phyloP scores from a whole-genome alignment of 2,113 vertebrate species.

The Thomomys bottae region DNA sequence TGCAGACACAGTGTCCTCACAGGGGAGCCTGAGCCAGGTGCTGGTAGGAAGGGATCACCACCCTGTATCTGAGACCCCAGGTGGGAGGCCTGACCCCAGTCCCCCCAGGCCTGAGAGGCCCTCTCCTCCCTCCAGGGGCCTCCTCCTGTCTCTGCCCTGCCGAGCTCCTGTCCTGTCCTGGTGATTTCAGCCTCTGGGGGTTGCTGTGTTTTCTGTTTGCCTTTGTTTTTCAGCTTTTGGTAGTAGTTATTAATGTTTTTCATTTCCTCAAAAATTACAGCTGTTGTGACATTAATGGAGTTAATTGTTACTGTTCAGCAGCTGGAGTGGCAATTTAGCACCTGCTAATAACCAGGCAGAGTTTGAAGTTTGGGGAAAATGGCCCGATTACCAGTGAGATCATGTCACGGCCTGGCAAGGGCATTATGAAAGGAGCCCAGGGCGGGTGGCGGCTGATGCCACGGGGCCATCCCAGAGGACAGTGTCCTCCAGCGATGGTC shows the following conservation, averaged over 20 bases:
- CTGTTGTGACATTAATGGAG: slow-evolving; percentile 83
- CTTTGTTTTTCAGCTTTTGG: slow-evolving; percentile 62
- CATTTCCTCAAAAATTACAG: slow-evolving; percentile 86
- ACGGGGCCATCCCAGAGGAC: fast-evolving
- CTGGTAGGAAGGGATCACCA: no score
- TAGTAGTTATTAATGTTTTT: slow-evolving; percentile 83
- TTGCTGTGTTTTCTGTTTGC: slow-evolving; percentile 46
- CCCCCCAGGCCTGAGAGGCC: background rate
- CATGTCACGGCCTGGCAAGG: slow-evolving; percentile 22
- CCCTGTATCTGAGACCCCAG: background rate
- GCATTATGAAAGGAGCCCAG: background rate
- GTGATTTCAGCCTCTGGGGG: slow-evolving; percentile 59
- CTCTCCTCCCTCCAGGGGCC: slow-evolving; percentile 38
- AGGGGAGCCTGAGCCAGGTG: no score
- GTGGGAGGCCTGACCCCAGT: background rate
- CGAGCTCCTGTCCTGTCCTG: background rate
- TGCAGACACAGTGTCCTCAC: no score
- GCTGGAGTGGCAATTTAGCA: slow-evolving; percentile 84
- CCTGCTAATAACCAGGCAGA: slow-evolving; percentile 81
- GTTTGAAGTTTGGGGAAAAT: slow-evolving; percentile 66
- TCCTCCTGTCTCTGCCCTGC: slow-evolving; percentile 21
- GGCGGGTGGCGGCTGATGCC: fast-evolving
- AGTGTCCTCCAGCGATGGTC: no score
- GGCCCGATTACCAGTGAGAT: slow-evolving; percentile 53
- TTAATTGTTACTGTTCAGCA: slow-evolving; percentile 84